Evolutionary conservation across 2,888 invertebrate species (phyloP).

Genomic region (Himalopsyche tibetana): DNA sequence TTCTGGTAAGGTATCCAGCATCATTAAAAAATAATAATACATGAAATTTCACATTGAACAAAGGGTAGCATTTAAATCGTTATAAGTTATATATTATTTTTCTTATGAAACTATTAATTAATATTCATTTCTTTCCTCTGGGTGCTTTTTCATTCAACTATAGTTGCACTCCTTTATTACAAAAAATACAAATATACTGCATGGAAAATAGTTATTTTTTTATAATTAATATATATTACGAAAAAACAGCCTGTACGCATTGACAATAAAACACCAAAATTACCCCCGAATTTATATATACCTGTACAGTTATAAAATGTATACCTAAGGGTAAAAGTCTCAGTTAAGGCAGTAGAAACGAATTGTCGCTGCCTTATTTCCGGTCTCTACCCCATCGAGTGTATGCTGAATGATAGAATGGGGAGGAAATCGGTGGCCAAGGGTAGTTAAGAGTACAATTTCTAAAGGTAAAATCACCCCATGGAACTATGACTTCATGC

Average conservation of each 20-base stretch:
- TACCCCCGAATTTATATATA: not conserved
- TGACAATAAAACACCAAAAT: not conserved
- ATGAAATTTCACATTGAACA: too few species aligned
- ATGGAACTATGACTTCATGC: not conserved
- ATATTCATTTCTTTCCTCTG: too few species aligned
- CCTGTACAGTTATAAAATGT: not conserved
- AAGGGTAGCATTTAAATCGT: too few species aligned
- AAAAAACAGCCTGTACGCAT: not conserved
- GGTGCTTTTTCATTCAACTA: too few species aligned
- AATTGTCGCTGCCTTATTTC: slow-evolving; percentile 39
- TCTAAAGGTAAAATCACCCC: slow-evolving; percentile 35
- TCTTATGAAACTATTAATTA: too few species aligned
- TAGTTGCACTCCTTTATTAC: too few species aligned
- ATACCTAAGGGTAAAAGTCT: slow-evolving; percentile 8
- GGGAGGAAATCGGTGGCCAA: slow-evolving; percentile 22
- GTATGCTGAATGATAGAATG: not conserved
- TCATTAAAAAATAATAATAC: too few species aligned
- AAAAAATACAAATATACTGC: too few species aligned
- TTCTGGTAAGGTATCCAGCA: too few species aligned
- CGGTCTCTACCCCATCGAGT: slow-evolving; percentile 19
- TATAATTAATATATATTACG: too few species aligned
- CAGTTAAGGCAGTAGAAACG: slow-evolving; percentile 23
- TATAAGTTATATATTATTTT: too few species aligned
- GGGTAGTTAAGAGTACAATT: not conserved
- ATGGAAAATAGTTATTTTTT: too few species aligned